Evolutionary conservation across 2,113 vertebrate species (phyloP), one percentile per base, ranked within the genome.

Genomic region (Takifugu bimaculatus): DNA sequence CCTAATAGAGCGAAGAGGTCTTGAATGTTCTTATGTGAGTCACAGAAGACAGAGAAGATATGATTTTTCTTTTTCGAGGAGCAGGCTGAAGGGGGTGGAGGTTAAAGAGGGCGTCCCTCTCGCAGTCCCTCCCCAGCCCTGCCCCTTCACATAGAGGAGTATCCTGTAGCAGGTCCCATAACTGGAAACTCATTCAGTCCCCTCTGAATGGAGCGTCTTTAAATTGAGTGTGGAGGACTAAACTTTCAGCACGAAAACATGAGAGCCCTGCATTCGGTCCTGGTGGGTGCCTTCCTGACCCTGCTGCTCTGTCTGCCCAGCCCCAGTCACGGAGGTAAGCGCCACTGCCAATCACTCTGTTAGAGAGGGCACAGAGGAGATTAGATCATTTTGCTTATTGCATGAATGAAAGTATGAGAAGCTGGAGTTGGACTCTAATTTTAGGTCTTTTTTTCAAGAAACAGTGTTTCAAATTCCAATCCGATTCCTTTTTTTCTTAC

Each of bases 101-200:
- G 54, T 54, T 59, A 63, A 82, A 65, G 77, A 79, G 77, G 85
- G 82, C 81, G 77, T 83, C 74, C 54, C 80, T 77, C 55, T 50
- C 4, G 5, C 48, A 64, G 69, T 70, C 78, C 83, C 85, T 78
- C 87, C 87, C 78, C 67, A 54, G 68, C 72, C 87, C 87, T 65
- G 82, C 86, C 88, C 86, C 80, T 78, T 70, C 67, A 63, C 84
- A 79, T 62, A 68, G 79, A 81, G 77, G 70, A 85, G 80, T 83
- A 80, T 85, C 83, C 78, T 71, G 81, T 71, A 82, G 75, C 58
- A 75, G 72, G 70, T 87, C 81, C 84, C 82, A 78, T 79, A 83
- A 85, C 82, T 87, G 83, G 80, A 87, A 83, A 78, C 65, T 85
- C 86, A 84, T 87, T 85, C 84, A 86, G 88, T 85, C 73, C 57